Conservation (phyloP, 2,888 invertebrate genomes). For the Bimastos eiseni region DNA sequence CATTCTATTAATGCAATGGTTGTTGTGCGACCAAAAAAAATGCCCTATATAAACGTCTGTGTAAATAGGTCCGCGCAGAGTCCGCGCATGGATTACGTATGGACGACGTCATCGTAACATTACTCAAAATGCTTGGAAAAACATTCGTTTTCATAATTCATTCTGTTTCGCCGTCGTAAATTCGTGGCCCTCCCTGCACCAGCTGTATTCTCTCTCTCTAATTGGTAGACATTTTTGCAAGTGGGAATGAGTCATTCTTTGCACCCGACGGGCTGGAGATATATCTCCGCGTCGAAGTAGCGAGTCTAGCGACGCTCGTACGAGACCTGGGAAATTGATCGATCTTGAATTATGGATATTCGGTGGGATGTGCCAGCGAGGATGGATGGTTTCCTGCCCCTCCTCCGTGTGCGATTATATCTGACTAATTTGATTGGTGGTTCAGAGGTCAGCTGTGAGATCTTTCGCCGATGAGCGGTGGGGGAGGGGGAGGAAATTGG, state of each 20-base stretch:
- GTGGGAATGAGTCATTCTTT: conserved; percentile 5
- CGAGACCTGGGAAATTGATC: not conserved
- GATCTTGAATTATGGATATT: not conserved
- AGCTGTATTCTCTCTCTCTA: not conserved
- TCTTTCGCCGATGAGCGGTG: not conserved
- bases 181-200: not conserved
- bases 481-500: too few species aligned
- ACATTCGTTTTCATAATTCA: not conserved
- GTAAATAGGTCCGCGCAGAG: too few species aligned
- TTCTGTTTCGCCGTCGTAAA: not conserved
- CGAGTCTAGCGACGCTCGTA: not conserved
- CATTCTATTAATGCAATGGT: not conserved
- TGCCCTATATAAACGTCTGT: not conserved
- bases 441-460: not conserved
- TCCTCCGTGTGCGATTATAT: not conserved
- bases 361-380: not conserved
- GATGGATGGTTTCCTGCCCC: not conserved
- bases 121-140: not conserved
- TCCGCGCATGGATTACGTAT: not conserved
- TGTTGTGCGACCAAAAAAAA: not conserved
- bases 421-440: not conserved
- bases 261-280: not conserved
- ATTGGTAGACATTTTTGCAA: not conserved
- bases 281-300: not conserved
- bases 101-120: not conserved